These are phyloP conservation scores for Stenotaenia linearis DNA, from an alignment of 2,888 invertebrate genomes.

Conservation along the genomic window DNA sequence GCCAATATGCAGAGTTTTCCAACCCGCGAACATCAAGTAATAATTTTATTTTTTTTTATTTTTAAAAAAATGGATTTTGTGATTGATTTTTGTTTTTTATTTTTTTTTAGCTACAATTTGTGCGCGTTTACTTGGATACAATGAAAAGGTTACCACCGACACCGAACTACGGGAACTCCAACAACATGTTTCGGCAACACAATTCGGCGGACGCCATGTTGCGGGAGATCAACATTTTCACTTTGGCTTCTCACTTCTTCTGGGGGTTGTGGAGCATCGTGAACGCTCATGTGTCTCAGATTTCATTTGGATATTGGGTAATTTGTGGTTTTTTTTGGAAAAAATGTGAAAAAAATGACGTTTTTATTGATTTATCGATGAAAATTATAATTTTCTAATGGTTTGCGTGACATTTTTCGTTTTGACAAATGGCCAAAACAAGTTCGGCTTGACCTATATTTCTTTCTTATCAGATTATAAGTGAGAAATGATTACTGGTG, in stretches of 20 bases:
- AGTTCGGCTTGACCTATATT: not conserved
- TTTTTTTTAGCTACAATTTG: slow-evolving; percentile 49
- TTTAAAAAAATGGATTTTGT: not conserved
- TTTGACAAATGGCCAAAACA: not conserved
- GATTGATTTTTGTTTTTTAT: not conserved
- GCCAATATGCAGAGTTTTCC: slow-evolving; percentile 66
- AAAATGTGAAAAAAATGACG: too few relatives aligned
- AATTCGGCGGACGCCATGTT: slow-evolving; percentile 50
- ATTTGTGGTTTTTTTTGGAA: too few relatives aligned
- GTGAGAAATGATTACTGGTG: not conserved
- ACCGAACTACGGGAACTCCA: not conserved
- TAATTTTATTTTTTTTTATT: not conserved
- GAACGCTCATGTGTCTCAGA: slow-evolving; percentile 78
- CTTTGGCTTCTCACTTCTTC: slow-evolving; percentile 81
- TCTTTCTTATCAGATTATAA: not conserved
- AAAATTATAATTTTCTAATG: not conserved
- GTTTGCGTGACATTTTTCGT: not conserved
- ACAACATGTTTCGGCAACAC: slow-evolving; percentile 31
- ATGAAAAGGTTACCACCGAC: slow-evolving; percentile 24
- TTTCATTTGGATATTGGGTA: slow-evolving; percentile 93
- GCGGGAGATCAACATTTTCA: slow-evolving; percentile 73
- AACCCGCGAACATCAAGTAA: slow-evolving; percentile 70
- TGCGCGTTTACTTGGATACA: slow-evolving; percentile 55
- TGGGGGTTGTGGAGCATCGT: slow-evolving; percentile 92
- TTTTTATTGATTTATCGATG: too few relatives aligned